Conservation (phyloP, 2,888 invertebrate species). For the Molanna angustata region DNA sequence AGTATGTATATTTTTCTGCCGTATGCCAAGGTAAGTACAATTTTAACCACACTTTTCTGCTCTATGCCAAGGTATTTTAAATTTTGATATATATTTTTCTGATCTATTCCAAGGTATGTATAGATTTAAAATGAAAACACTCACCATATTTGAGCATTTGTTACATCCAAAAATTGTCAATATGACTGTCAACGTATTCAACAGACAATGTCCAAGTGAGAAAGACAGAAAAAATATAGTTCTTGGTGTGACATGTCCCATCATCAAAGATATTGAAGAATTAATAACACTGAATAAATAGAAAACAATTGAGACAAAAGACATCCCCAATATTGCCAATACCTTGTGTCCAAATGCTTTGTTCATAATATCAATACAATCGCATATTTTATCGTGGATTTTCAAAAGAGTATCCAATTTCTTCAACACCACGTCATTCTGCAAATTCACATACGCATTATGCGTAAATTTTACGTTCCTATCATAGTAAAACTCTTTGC, state of each 20-base stretch:
- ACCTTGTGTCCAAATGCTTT: too few relatives aligned
- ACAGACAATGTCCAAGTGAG: not conserved
- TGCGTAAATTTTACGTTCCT: not conserved
- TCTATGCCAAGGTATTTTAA: too few relatives aligned
- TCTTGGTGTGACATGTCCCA: not conserved
- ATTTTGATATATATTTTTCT: too few relatives aligned
- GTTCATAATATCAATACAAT: slow-evolving; percentile 5
- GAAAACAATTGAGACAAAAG: too few relatives aligned
- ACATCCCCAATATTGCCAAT: too few relatives aligned
- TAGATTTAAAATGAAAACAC: too few relatives aligned
- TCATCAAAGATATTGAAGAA: not conserved
- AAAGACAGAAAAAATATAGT: not conserved
- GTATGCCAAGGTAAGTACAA: too few relatives aligned
- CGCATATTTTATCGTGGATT: slow-evolving; percentile 11
- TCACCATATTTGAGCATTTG: not conserved
- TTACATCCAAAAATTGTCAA: not conserved
- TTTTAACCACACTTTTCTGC: too few relatives aligned
- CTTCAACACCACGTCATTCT: not conserved
- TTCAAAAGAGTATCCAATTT: not conserved
- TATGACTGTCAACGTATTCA: not conserved
- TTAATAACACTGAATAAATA: not conserved
- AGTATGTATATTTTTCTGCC: too few relatives aligned
- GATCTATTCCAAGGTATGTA: too few relatives aligned
- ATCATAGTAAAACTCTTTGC: not conserved
- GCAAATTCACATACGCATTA: not conserved